These are phyloP conservation scores for Malurus splendens DNA, from an alignment of 2,797 vertebrate genomes.

Conservation along the genomic window DNA sequence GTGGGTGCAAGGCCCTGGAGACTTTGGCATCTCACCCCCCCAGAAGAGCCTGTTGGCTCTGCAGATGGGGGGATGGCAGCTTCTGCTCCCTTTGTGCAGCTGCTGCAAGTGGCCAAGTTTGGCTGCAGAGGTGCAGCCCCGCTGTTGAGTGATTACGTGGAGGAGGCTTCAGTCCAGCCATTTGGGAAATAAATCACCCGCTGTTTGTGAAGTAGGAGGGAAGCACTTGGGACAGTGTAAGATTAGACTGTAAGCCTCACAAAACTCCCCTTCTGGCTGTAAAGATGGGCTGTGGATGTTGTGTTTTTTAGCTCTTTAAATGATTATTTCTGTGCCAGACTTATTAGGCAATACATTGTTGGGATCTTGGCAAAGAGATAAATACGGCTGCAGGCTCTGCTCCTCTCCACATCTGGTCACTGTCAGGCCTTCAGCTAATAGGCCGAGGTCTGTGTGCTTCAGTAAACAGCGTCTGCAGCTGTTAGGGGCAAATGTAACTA, in stretches of 20 bases:
- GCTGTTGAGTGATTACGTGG: not conserved
- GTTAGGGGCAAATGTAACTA: conserved; percentile 32
- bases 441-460: conserved; percentile 23
- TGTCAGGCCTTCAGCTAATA: conserved; percentile 51
- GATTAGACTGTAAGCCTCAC: conserved; percentile 18
- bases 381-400: not conserved
- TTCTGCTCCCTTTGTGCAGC: not conserved
- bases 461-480: conserved; percentile 44
- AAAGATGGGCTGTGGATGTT: conserved; percentile 50
- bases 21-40: accelerated
- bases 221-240: conserved; percentile 22
- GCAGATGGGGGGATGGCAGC: accelerated
- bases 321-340: conserved; percentile 62
- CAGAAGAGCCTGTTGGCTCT: not conserved
- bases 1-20: accelerated
- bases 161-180: not conserved
- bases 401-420: conserved; percentile 56
- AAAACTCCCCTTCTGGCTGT: conserved; percentile 54
- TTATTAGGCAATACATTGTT: conserved; percentile 66
- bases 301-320: conserved; percentile 47
- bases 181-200: conserved; percentile 40
- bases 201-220: conserved; percentile 52
- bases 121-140: not conserved
- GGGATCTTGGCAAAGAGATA: conserved; percentile 52
- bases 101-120: not conserved